Base-by-base conservation (phyloP, 1,140 invertebrate genomes). In the Paramacrobiotus metropolitanus region DNA sequence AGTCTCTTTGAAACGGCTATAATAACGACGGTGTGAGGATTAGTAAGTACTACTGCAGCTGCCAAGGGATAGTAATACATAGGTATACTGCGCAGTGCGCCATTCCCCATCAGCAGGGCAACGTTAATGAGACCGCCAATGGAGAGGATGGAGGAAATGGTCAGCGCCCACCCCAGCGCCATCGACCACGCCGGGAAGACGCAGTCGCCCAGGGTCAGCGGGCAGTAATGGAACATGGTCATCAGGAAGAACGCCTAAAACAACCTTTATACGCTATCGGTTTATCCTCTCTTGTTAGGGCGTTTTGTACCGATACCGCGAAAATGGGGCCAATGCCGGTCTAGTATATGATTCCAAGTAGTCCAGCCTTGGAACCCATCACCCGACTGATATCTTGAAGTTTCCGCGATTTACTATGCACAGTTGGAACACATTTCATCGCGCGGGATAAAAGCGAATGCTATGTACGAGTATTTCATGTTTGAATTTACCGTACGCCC, bases 121-220 rank as follows among this genome's bases (percentile, higher is more conserved):
- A 85, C 92, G 61, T 91, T 71, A 81, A 89, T 89, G 71, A 94
- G 94, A 1, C 82, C 81, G 40, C 94, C 93, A 71, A 97, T 95
- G 69, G 91, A 92, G 20, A 94, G 76, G 84, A 98, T 95, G 0
- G 93, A 97, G 0, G 90, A 92, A 4, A 96, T 74, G 0, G 90
- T 92, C 55, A 93, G 86, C 65, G 91, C 79, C 83, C 87, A 93
- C 9, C 94, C 94, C 66, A 97, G 82, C 0, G 83, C 77, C 71
- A 97, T 89, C 29, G 87, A 86, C 90, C 91, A 94, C 77, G 83
- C 82, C 1, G 94, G 93, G 74, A 92, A 97, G 67, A 86, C 84
- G 69, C 97, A 97, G 64, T 84, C 82, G 70, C 93, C 77, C 72
- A 95, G 95, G 70, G 85, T 91, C 34, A 96, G 81, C 21, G 90